Evolutionary conservation across 2,797 vertebrate species (phyloP), one percentile per base, ranked within the genome.

Genomic region (Microctenopoma steveboyesi): DNA sequence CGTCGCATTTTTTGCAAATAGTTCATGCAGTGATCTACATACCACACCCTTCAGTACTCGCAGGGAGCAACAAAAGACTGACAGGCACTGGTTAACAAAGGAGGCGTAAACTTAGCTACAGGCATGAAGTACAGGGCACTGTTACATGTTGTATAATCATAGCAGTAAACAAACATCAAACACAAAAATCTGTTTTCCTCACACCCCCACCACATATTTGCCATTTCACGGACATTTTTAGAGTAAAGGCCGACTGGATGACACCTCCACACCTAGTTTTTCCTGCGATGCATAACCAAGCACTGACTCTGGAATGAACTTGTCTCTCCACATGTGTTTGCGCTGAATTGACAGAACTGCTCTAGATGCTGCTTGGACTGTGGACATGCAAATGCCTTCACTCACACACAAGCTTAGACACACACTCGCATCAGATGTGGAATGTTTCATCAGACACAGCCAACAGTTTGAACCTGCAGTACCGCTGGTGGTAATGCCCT

Each of bases 361-460:
- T 1, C 2, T 61, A 52, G 52, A 78, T 60, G 6, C 7, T 5
- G 7, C 2, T 14, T 16, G 42, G 14, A 2, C 58, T 14, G n/a
- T 53, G 1, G 12, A 8, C 46, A 54, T 40, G 40, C 18, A 54
- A 35, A 82, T 81, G 27, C 67, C 62, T 67, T 30, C 76, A 48
- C 77, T 76, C 68, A 79, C 52, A 35, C 55, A 14, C 55, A 60
- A 10, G 63, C 50, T 62, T 37, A 40, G 63, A 59, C 49, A 65
- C 49, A 78, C 46, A 59, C 56, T 45, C 1, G 9, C 2, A 8
- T 67, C 52, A 22, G 5, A 67, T 40, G 9, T 56, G 75, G 76
- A 77, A 83, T 81, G 80, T 74, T 75, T 56, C 5, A 8, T 45
- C 27, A 40, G 11, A 12, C 6, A 0, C 25, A 52, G 74, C 46